Base-by-base conservation (phyloP, 2,888 invertebrate species). In the Desoria tigrina region DNA sequence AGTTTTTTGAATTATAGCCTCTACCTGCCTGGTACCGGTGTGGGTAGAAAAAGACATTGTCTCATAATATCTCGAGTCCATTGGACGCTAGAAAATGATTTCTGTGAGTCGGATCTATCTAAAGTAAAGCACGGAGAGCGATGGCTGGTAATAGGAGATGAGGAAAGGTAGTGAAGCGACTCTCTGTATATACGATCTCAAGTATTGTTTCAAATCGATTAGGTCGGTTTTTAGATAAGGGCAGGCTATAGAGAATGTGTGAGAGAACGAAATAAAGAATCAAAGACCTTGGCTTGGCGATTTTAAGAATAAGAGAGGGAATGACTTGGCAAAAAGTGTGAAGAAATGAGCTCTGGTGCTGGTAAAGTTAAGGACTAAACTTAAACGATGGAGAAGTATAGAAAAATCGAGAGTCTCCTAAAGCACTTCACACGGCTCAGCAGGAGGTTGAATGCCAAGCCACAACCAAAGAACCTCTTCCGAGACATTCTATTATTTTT, bases 181-280 rank as follows among this genome's bases (percentile, higher is more conserved):
- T 45, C 21, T 45, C 9, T 45, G 45, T 45, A 45, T 45, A 45
- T 6, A 39, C 9, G 21, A 26, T 51, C 51, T 51, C 51, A 51
- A 67, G 69, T 69, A 72, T 72, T 72, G 72, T 72, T 69, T 72
- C 72, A 72, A 72, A 72, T 72, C 72, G 72, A 72, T 72, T 72
- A 62, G 42, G 45, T 32, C 32, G 37, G 37, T 24, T 51, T 21
- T 51, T 9, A 6, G 18, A 21, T 45, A 16, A 18, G 45, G 21
- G n/a, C 21, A 45, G 21, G 32, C 56, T 26, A n/a, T 32, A 32
- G 32, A 32, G 32, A 11, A 32, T 32, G 32, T 32, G 32, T 32
- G 32, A 32, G 32, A 32, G 32, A 32, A 32, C 32, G 32, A 32
- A 32, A 32, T 32, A 63, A 53, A 54, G 49, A 69, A 60, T 61